Evolutionary conservation across 2,113 vertebrate genomes (phyloP), one percentile per base, ranked within the genome.

Genomic region (Brachypodius melanocephalos): DNA sequence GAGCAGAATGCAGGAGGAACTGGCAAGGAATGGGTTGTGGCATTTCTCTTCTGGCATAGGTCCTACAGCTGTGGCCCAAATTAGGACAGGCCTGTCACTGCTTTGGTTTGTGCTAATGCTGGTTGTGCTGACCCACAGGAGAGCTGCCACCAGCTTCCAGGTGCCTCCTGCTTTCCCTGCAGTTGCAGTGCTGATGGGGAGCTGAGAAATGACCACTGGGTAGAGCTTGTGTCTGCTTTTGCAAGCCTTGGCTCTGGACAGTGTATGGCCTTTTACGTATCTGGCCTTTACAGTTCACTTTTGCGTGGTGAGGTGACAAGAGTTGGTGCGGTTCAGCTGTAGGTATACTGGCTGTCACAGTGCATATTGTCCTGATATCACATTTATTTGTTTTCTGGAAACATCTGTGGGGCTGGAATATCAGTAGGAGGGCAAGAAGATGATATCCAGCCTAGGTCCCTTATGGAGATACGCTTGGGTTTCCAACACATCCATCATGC

Each of bases 301-400:
- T 32, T 61, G 38, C 22, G 2, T 66, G 62, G 10, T 61, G 57
- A 67, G 57, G 12, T 91, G 67, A 14, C 21, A 32, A 15, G 29
- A 11, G 16, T 18, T 69, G 49, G 8, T 38, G 20, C 24, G 19
- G 4, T 71, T 87, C 31, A 45, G 57, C 36, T 75, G 66, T 31
- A 48, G 22, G 10, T 55, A 21, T 0, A 8, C 17, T 20, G 10
- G 4, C 34, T 1, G 3, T 25, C 36, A 52, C 2, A 0, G 45
- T 79, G 38, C 25, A 10, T 13, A 4, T 61, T 72, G 62, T 71
- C 19, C 22, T 52, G 48, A 46, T 72, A 28, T 57, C 19, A 34
- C 1, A 2, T 66, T 74, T 86, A 5, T 91, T n/a, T 75, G 16
- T 75, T 42, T 51, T 69, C 18, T 84, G 43, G 51, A 72, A 61